A percentile compares a stretch with the other conserved stretches of the same genome.
Conservation (phyloP, 2,113 vertebrate genomes). For the Eudyptes chrysolophus region DNA sequence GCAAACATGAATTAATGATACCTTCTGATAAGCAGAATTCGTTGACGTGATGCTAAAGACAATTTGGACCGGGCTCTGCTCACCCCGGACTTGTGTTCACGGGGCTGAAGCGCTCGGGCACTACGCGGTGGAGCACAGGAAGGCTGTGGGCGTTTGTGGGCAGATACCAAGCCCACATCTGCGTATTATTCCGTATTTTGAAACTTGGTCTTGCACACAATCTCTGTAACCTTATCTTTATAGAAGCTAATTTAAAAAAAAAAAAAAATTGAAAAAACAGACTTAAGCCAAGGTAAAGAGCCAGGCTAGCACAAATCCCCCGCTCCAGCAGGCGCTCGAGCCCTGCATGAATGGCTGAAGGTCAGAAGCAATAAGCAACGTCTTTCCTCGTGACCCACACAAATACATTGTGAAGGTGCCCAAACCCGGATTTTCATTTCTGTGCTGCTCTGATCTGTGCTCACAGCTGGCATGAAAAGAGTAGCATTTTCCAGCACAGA, state of each 20-base stretch:
- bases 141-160: background rate
- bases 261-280: too few species aligned
- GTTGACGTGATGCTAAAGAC: fast-evolving
- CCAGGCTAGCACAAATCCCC: background rate
- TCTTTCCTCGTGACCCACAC: background rate
- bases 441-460: background rate
- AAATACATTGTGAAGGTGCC: fast-evolving
- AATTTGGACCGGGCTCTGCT: background rate
- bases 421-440: background rate
- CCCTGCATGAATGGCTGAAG: background rate
- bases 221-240: background rate
- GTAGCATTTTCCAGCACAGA: background rate
- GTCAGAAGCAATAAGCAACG: background rate
- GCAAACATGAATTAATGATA: fast-evolving
- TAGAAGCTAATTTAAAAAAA: background rate
- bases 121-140: fast-evolving
- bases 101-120: fast-evolving
- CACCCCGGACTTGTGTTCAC: fast-evolving
- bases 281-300: background rate
- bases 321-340: background rate
- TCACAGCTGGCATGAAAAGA: background rate
- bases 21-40: too few species aligned
- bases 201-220: background rate
- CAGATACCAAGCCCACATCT: background rate
- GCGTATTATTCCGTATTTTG: background rate